Evolutionary conservation across 2,888 invertebrate species (phyloP).

Genomic region (Melanchra persicariae): DNA sequence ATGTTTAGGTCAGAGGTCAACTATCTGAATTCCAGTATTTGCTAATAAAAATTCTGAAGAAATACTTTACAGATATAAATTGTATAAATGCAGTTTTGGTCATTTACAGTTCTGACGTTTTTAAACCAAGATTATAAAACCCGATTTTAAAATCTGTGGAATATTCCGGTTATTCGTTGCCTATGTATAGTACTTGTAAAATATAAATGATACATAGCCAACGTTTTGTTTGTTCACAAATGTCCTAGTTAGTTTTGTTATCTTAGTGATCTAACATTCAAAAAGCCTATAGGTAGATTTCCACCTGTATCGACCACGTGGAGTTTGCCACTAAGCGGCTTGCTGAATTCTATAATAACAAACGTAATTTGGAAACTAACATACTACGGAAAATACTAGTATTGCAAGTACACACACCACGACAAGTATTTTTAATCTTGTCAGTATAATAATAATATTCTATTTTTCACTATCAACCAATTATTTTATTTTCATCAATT

Average conservation of each 20-base stretch:
- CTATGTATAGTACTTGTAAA: not conserved
- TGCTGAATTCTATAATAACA: not conserved
- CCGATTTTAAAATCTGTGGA: too few species aligned
- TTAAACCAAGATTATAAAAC: not conserved
- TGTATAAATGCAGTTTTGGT: not conserved
- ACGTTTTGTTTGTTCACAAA: not conserved
- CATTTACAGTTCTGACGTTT: not conserved
- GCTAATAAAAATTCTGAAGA: too few species aligned
- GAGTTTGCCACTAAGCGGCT: not conserved
- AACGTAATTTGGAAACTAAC: not conserved
- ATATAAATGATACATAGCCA: not conserved
- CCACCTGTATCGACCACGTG: not conserved
- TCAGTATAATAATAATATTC: too few species aligned
- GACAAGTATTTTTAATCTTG: not conserved
- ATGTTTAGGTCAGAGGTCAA: too few species aligned
- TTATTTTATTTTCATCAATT: not conserved
- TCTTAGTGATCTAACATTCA: constrained; percentile 14
- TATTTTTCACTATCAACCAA: not conserved
- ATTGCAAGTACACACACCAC: too few species aligned
- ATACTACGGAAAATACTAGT: not conserved
- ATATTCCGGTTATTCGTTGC: not conserved
- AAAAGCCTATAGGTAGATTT: constrained; percentile 22
- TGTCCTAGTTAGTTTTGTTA: constrained; percentile 14
- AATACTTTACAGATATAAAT: not conserved
- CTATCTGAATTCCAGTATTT: not conserved